Conservation (phyloP, 1,140 invertebrate species). For the Plodia interpunctella region DNA sequence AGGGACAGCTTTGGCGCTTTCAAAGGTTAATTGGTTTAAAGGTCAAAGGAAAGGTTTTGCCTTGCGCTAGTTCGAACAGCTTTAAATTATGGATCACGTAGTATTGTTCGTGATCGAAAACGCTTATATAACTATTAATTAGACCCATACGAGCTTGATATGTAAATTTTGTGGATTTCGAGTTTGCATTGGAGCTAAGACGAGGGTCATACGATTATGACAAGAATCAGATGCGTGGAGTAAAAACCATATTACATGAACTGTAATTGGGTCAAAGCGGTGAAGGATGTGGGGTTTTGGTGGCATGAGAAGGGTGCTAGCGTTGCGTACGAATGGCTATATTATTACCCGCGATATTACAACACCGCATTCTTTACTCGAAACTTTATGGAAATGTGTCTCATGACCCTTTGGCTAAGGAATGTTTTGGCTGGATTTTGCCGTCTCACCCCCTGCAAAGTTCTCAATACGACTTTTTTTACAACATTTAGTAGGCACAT, state of each 20-base stretch:
- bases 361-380: conserved; percentile 50
- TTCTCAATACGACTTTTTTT: conserved; percentile 20
- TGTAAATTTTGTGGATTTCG: no score
- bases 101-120: background rate
- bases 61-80: conserved; percentile 22
- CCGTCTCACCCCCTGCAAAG: conserved; percentile 27
- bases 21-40: conserved; percentile 29
- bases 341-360: conserved; percentile 55
- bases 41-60: conserved; percentile 18
- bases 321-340: conserved; percentile 53
- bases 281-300: conserved; percentile 38
- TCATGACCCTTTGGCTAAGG: conserved; percentile 57
- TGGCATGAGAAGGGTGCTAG: conserved; percentile 35
- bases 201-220: background rate
- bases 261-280: conserved; percentile 67
- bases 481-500: no score
- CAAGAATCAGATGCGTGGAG: background rate
- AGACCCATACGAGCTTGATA: background rate
- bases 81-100: background rate
- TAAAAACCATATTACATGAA: conserved; percentile 25
- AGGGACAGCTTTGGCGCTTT: conserved; percentile 13
- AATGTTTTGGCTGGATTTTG: conserved; percentile 49
- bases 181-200: no score
- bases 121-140: background rate
- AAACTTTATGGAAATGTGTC: conserved; percentile 64